These are phyloP conservation scores for Melanotaenia pygmaea DNA, from an alignment of 2,797 vertebrate genomes.

Conservation along the genomic window DNA sequence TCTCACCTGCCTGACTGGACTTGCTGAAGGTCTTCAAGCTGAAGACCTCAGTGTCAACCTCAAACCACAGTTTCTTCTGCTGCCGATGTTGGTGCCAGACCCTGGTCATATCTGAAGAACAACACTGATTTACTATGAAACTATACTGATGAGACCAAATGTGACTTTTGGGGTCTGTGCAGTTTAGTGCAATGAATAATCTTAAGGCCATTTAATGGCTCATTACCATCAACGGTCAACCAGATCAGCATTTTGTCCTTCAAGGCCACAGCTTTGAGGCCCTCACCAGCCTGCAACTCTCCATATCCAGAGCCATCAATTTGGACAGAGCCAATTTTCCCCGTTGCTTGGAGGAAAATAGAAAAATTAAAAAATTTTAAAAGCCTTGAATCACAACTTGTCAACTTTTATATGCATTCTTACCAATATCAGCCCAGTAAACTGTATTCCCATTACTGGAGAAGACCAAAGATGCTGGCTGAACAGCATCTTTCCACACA, in stretches of 20 bases:
- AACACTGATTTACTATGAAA: neutral
- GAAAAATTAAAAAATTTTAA: neutral
- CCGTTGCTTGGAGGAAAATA: constrained; percentile 52
- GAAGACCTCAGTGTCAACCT: constrained; percentile 81
- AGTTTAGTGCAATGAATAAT: neutral
- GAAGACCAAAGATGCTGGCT: constrained; percentile 84
- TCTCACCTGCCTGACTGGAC: constrained; percentile 86
- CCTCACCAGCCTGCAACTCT: constrained; percentile 77
- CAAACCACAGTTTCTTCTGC: constrained; percentile 87
- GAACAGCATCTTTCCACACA: constrained; percentile 82
- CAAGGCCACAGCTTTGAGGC: constrained; percentile 79
- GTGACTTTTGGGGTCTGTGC: neutral
- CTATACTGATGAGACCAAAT: neutral
- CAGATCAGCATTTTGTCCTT: constrained; percentile 85
- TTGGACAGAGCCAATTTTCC: constrained; percentile 63
- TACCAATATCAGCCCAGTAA: constrained; percentile 91
- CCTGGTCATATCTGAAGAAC: constrained; percentile 78
- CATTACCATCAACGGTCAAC: constrained; percentile 83
- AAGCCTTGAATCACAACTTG: neutral
- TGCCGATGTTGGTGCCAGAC: constrained; percentile 86
- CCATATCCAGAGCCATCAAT: constrained; percentile 82
- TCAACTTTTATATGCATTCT: constrained; percentile 8
- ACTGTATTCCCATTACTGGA: constrained; percentile 78
- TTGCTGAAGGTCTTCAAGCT: constrained; percentile 86
- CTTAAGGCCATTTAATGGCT: neutral